phyloP scores from a whole-genome alignment of 2,797 vertebrate genomes.

The Rhinogobio ventralis region DNA sequence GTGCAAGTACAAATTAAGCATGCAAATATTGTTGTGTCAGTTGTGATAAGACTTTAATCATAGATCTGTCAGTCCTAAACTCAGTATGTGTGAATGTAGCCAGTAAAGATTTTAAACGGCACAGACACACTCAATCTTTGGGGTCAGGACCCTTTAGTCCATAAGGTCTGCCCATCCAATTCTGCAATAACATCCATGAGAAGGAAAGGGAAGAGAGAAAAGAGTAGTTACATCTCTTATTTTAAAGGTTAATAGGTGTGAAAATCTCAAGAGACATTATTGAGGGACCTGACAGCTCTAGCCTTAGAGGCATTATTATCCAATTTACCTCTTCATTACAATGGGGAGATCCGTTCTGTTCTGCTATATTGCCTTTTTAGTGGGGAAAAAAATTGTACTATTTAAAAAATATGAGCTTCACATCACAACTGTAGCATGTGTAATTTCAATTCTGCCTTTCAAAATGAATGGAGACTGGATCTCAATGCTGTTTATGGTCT shows the following conservation, averaged over 20 bases:
- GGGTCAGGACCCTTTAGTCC: constrained; percentile 36
- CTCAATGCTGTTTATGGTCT: background rate
- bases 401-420: background rate
- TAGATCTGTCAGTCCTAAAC: background rate
- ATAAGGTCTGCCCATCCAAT: background rate
- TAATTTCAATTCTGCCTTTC: background rate
- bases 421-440: background rate
- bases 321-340: constrained; percentile 40
- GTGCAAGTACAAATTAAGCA: background rate
- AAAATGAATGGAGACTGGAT: background rate
- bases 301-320: constrained; percentile 30
- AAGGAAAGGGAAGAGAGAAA: constrained; percentile 14
- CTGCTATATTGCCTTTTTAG: constrained; percentile 7
- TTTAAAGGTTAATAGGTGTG: constrained; percentile 56
- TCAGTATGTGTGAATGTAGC: background rate
- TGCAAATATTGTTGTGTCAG: constrained; percentile 2
- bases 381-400: background rate
- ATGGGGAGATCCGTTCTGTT: constrained; percentile 34
- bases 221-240: constrained; percentile 54
- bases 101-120: background rate
- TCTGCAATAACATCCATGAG: constrained; percentile 39
- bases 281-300: constrained; percentile 28
- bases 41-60: background rate
- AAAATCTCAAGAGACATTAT: constrained; percentile 40
- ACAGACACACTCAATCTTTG: constrained; percentile 42